Evolutionary conservation across 37 sponge, comb jelly and placozoan species (phyloP).

Genomic region (Spongilla lacustris): DNA sequence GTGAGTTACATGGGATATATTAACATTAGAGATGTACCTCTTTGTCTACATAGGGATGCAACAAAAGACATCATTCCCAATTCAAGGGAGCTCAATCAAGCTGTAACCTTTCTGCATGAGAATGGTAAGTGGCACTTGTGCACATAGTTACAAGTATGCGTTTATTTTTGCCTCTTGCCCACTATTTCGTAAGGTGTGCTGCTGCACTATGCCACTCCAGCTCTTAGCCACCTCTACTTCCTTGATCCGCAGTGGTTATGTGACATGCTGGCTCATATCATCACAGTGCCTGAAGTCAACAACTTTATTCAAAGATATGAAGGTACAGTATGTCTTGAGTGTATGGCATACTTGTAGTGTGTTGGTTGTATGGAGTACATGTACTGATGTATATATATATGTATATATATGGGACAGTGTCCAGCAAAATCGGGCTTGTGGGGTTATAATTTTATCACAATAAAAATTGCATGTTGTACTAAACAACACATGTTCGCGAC

Average conservation of each 20-base stretch:
- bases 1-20: slow-evolving; percentile 11
- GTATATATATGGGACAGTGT: no score
- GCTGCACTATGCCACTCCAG: slow-evolving; percentile 89
- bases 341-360: no score
- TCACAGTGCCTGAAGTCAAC: slow-evolving; percentile 93
- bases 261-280: slow-evolving; percentile 95
- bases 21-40: not conserved
- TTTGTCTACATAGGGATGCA: slow-evolving; percentile 32
- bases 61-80: slow-evolving; percentile 73
- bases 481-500: no score
- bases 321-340: not conserved
- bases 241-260: slow-evolving; percentile 96
- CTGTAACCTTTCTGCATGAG: slow-evolving; percentile 91
- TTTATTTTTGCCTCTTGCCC: not conserved
- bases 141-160: not conserved
- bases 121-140: slow-evolving; percentile 68
- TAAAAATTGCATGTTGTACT: no score
- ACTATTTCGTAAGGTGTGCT: slow-evolving; percentile 58
- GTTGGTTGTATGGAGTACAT: not conserved
- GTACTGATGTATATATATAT: no score
- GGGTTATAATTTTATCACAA: no score
- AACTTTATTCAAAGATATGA: slow-evolving; percentile 63
- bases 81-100: slow-evolving; percentile 82
- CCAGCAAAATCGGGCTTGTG: no score
- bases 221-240: slow-evolving; percentile 91